These are phyloP conservation scores for Machaerirhynchus nigripectus DNA, from an alignment of 2,113 vertebrate species.

Conservation along the genomic window DNA sequence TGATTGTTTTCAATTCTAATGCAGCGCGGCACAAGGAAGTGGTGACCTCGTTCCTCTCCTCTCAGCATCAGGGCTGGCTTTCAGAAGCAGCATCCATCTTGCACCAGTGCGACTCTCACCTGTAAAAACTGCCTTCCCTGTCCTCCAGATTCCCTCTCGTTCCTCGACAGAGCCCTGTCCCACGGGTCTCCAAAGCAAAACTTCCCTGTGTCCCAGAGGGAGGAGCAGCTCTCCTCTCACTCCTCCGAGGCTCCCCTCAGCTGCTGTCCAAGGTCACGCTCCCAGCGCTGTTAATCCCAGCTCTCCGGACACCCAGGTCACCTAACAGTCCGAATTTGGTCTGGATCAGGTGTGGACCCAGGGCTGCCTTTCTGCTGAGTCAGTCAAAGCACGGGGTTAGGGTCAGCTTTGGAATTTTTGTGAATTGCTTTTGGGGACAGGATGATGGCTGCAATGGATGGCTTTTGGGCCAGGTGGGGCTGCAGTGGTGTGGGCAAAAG, in stretches of 20 bases:
- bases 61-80: background rate
- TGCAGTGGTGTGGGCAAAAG: background rate
- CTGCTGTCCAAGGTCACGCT: background rate
- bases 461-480: background rate
- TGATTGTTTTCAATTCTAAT: conserved; percentile 25
- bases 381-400: background rate
- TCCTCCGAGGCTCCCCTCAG: background rate
- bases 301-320: background rate
- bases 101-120: fast-evolving
- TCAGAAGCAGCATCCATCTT: background rate
- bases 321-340: no score
- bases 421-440: background rate
- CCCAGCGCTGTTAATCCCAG: background rate
- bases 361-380: background rate
- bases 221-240: background rate
- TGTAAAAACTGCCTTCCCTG: background rate
- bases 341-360: no score
- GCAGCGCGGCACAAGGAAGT: background rate
- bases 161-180: background rate
- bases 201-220: background rate
- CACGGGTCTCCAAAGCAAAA: background rate
- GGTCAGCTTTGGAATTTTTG: background rate
- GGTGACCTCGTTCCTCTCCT: background rate
- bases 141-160: background rate
- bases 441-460: no score